phyloP scores from a whole-genome alignment of 1,140 invertebrate genomes.

The Zaprionus taronus region DNA sequence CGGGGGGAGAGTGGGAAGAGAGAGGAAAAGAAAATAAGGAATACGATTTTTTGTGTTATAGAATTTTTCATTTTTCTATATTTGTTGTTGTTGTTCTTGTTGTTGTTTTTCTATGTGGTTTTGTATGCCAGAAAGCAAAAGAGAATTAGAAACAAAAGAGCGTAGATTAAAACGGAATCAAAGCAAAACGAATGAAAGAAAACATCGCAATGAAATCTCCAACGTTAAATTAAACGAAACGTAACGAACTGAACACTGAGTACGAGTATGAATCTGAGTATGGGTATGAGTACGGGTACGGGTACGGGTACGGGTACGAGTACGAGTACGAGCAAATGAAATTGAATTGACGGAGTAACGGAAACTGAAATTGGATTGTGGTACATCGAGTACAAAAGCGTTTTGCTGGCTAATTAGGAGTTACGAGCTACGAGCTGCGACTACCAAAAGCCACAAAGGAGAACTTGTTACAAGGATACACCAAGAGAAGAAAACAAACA shows the following conservation, averaged over 20 bases:
- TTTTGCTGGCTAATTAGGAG: conserved; percentile 41
- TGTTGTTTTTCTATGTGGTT: conserved; percentile 18
- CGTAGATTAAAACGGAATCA: conserved; percentile 61
- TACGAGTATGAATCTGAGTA: conserved; percentile 1
- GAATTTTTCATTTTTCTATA: conserved; percentile 32
- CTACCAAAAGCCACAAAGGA: conserved; percentile 40
- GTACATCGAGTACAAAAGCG: conserved; percentile 56
- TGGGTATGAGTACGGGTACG: conserved; percentile 18
- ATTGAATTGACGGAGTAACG: conserved; percentile 28
- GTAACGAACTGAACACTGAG: conserved; percentile 38
- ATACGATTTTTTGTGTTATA: conserved; percentile 31
- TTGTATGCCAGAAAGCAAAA: conserved; percentile 43
- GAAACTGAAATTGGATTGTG: conserved; percentile 43
- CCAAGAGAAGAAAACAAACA: conserved; percentile 21
- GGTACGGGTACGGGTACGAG: background rate
- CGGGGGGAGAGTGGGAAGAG: conserved; percentile 1
- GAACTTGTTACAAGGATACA: conserved; percentile 36
- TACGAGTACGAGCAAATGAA: conserved; percentile 34
- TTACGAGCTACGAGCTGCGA: conserved; percentile 24
- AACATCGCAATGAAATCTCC: conserved; percentile 20
- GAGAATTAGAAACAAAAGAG: conserved; percentile 52
- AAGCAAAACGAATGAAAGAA: conserved; percentile 27
- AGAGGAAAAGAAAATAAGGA: conserved; percentile 30
- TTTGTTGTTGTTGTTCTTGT: conserved; percentile 10
- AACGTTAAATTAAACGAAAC: conserved; percentile 48